Evolutionary conservation across 2,888 invertebrate genomes (phyloP).

Genomic region (Entomobrya multifasciata): DNA sequence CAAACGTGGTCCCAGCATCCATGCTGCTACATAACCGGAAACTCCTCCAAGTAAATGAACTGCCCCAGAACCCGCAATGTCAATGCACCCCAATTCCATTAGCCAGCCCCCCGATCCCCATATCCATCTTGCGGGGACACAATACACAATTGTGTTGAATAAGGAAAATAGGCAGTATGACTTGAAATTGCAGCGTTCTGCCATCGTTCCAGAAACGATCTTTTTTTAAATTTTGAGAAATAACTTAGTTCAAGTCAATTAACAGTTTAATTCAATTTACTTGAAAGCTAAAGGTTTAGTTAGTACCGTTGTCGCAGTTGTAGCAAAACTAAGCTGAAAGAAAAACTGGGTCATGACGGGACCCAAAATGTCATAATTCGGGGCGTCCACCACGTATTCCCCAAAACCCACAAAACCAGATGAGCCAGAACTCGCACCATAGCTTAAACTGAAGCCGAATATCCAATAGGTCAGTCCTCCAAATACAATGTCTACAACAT

Average conservation of each 20-base stretch:
- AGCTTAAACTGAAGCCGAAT: slow-evolving; percentile 80
- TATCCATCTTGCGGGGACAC: slow-evolving; percentile 81
- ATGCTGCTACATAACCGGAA: slow-evolving; percentile 79
- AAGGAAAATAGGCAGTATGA: slow-evolving; percentile 81
- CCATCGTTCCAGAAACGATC: slow-evolving; percentile 44
- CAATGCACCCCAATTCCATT: slow-evolving; percentile 81
- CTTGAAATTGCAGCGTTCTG: slow-evolving; percentile 78
- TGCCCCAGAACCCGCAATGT: slow-evolving; percentile 81
- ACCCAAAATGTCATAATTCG: slow-evolving; percentile 82
- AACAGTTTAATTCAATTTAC: too few species aligned
- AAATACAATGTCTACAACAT: slow-evolving; percentile 81
- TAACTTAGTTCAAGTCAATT: too few species aligned
- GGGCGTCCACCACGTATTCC: slow-evolving; percentile 81
- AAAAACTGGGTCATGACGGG: slow-evolving; percentile 92
- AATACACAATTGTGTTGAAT: slow-evolving; percentile 81
- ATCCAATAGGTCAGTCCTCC: slow-evolving; percentile 83
- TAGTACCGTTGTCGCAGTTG: slow-evolving; percentile 94
- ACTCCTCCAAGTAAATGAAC: slow-evolving; percentile 82
- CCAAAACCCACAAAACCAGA: slow-evolving; percentile 81
- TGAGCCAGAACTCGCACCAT: slow-evolving; percentile 80
- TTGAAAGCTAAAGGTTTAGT: too few species aligned
- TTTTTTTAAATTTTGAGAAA: too few species aligned
- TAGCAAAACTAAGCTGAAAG: slow-evolving; percentile 94
- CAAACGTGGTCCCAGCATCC: slow-evolving; percentile 82
- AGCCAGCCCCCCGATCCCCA: slow-evolving; percentile 81